phyloP scores from a whole-genome alignment of 2,797 vertebrate species.

The Morelia viridis region DNA sequence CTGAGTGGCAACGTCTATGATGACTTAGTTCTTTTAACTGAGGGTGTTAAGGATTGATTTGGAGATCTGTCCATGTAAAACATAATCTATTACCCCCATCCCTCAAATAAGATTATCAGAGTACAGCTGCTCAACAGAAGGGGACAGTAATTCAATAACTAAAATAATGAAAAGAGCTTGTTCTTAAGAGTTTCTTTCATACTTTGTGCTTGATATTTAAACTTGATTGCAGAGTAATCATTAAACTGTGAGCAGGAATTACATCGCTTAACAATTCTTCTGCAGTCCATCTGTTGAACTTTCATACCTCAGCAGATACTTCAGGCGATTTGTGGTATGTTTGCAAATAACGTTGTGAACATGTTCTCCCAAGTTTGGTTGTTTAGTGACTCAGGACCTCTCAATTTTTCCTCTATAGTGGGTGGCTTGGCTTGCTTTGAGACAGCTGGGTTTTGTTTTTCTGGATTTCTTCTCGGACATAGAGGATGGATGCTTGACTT shows the following conservation, averaged over 20 bases:
- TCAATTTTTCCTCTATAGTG: not conserved
- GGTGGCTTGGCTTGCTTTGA: not conserved
- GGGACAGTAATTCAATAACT: not conserved
- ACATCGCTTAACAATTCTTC: not conserved
- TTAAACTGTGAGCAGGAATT: not conserved
- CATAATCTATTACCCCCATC: not conserved
- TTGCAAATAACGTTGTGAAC: not conserved
- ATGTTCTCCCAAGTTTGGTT: not conserved
- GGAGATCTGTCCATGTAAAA: not conserved
- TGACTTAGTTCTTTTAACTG: not conserved
- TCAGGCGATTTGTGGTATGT: not conserved
- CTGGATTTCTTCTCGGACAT: not conserved
- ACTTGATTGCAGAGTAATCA: not conserved
- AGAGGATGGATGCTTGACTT: not conserved
- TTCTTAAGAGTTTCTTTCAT: not conserved
- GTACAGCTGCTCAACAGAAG: not conserved
- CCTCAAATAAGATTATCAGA: not conserved
- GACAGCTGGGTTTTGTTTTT: not conserved
- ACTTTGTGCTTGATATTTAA: not conserved
- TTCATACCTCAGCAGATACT: not conserved
- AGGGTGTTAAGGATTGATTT: not conserved
- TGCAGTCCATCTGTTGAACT: not conserved
- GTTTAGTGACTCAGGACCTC: too few relatives aligned
- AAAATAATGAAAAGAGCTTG: not conserved
- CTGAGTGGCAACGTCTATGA: not conserved